These are phyloP conservation scores for Neosalanx taihuensis DNA, from an alignment of 2,797 vertebrate species.

Conservation along the genomic window DNA sequence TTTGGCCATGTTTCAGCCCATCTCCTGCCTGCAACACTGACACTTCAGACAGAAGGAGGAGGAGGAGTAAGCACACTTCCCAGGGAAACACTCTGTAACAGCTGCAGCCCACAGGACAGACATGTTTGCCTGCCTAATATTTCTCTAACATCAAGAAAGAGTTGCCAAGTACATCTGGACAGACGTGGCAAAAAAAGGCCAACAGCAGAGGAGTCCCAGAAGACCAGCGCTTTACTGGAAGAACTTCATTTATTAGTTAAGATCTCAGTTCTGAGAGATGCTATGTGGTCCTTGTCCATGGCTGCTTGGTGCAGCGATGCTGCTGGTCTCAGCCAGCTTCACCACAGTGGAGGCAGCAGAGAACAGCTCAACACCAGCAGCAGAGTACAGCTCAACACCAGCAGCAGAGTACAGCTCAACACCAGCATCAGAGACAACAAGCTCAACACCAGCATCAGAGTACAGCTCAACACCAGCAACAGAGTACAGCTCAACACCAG, in stretches of 20 bases:
- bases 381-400: neutral
- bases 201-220: neutral
- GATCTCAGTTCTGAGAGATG: constrained; percentile 35
- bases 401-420: neutral
- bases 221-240: neutral
- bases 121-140: neutral
- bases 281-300: constrained; percentile 12
- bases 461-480: no score
- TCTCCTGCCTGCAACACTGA: constrained; percentile 12
- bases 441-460: neutral
- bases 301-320: constrained; percentile 43
- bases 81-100: neutral
- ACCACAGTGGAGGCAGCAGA: neutral
- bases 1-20: constrained; percentile 19
- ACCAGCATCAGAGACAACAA: neutral
- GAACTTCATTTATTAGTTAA: neutral
- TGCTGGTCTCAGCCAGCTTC: constrained; percentile 34
- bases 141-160: neutral
- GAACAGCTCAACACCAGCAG: constrained; percentile 1
- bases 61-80: neutral
- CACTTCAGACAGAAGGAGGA: constrained; percentile 5
- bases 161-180: neutral
- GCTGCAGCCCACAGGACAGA: neutral
- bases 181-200: neutral
- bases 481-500: neutral